phyloP scores from a whole-genome alignment of 2,888 invertebrate genomes.

The Lymantria monacha region DNA sequence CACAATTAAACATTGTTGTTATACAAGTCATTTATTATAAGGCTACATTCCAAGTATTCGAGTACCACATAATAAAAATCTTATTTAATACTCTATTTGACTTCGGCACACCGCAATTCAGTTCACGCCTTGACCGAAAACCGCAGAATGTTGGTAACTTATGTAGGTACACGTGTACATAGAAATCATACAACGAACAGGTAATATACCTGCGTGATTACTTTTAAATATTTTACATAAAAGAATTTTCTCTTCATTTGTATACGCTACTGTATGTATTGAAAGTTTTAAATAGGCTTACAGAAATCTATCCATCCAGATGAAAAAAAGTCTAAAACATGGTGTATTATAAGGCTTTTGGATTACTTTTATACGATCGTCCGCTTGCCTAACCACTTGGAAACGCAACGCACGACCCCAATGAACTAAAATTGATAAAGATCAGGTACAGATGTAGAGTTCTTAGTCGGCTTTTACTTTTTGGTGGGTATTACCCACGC shows the following conservation, averaged over 20 bases:
- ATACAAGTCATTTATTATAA: slow-evolving; percentile 9
- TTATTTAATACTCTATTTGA: slow-evolving; percentile 35
- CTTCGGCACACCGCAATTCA: slow-evolving; percentile 36
- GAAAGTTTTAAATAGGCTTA: too few relatives aligned
- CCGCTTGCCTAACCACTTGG: too few relatives aligned
- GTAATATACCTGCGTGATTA: slow-evolving; percentile 1
- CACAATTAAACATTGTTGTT: slow-evolving; percentile 5
- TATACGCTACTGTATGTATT: too few relatives aligned
- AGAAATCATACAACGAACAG: neutral
- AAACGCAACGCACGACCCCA: too few relatives aligned
- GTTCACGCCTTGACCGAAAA: slow-evolving; percentile 38
- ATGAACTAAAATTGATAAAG: too few relatives aligned
- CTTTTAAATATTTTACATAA: neutral
- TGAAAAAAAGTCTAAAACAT: too few relatives aligned
- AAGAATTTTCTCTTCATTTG: neutral
- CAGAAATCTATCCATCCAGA: too few relatives aligned
- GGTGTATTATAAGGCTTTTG: too few relatives aligned
- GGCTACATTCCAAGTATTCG: slow-evolving; percentile 18
- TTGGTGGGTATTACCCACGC: too few relatives aligned
- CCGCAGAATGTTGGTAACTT: slow-evolving; percentile 37
- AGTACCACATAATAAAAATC: slow-evolving; percentile 15
- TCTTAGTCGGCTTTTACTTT: too few relatives aligned
- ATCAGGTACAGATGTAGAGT: too few relatives aligned
- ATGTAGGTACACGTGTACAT: slow-evolving; percentile 6
- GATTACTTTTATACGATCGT: too few relatives aligned